phyloP scores from a whole-genome alignment of 2,888 invertebrate genomes.

The Nomada ferruginata region DNA sequence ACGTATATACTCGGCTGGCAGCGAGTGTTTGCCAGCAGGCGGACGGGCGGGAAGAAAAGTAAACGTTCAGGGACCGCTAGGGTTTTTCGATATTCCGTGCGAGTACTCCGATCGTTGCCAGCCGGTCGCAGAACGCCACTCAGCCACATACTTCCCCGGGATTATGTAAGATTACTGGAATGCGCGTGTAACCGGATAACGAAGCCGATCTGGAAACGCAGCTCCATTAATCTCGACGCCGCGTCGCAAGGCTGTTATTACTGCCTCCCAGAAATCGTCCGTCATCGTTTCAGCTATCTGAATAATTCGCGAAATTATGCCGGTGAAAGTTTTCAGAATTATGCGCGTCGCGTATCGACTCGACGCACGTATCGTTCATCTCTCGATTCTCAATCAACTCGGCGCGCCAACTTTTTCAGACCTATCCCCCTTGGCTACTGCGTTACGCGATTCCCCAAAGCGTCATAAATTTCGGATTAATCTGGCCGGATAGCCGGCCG shows the following conservation, averaged over 20 bases:
- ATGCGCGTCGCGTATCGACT: too few relatives aligned
- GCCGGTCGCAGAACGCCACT: slow-evolving; percentile 25
- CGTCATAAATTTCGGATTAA: neutral
- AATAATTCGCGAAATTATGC: neutral
- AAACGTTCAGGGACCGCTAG: neutral
- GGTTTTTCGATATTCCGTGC: slow-evolving; percentile 12
- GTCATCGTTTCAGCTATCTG: neutral
- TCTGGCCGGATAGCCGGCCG: too few relatives aligned
- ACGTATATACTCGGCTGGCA: neutral
- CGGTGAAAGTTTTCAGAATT: neutral
- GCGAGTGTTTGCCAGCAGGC: too few relatives aligned
- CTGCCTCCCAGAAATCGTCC: neutral
- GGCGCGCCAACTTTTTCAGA: neutral
- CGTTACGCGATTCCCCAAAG: neutral
- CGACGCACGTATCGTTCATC: neutral
- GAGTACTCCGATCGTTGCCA: slow-evolving; percentile 25
- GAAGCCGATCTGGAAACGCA: slow-evolving; percentile 41
- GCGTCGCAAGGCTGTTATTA: neutral
- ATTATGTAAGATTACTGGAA: slow-evolving; percentile 61
- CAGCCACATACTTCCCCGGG: slow-evolving; percentile 30
- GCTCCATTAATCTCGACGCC: slow-evolving; percentile 37
- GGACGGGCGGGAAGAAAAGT: neutral
- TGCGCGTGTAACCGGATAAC: slow-evolving; percentile 56
- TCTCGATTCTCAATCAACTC: neutral
- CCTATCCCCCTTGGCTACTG: neutral